Evolutionary conservation across 2,888 invertebrate species (phyloP).

Genomic region (Phengaris alcon): DNA sequence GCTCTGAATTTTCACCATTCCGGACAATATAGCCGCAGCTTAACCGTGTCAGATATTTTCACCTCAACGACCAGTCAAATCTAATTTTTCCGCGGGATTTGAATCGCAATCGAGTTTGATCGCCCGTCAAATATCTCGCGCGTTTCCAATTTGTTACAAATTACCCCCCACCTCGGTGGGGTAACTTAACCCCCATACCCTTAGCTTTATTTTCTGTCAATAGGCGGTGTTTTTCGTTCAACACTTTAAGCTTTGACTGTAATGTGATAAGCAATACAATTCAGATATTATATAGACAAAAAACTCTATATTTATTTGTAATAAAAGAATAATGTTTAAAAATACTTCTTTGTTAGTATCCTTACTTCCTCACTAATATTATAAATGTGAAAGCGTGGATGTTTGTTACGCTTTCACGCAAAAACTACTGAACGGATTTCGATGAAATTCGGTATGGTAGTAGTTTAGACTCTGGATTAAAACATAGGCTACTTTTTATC

Average conservation of each 20-base stretch:
- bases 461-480: no score
- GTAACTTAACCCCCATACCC: neutral
- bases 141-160: constrained; percentile 64
- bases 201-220: constrained; percentile 27
- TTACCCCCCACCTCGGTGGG: constrained; percentile 40
- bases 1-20: no score
- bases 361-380: no score
- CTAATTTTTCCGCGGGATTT: constrained; percentile 62
- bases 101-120: constrained; percentile 61
- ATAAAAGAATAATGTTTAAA: no score
- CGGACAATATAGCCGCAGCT: no score
- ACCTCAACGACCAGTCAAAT: constrained; percentile 49
- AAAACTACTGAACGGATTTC: no score
- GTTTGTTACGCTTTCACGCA: no score
- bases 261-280: neutral
- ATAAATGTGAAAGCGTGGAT: no score
- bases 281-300: neutral
- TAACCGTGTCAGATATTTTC: constrained; percentile 32
- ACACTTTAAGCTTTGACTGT: neutral
- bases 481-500: no score
- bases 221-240: neutral
- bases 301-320: no score
- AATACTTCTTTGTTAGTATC: no score
- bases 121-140: constrained; percentile 64
- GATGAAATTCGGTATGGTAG: no score